phyloP scores from a whole-genome alignment of 2,797 vertebrate genomes.

The Channallabes apus region DNA sequence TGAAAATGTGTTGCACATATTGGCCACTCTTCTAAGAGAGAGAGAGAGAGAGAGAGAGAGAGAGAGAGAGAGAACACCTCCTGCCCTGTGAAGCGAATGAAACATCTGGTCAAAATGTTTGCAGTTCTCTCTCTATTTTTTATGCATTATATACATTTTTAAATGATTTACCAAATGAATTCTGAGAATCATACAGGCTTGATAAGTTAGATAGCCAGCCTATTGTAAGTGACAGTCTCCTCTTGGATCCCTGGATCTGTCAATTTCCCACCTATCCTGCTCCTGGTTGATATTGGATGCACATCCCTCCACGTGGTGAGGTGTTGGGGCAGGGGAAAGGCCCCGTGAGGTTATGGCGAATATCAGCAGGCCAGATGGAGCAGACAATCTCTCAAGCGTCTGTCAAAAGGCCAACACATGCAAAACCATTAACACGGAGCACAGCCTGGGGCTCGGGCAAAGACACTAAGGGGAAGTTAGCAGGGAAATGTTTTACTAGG shows the following conservation, averaged over 20 bases:
- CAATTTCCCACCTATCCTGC: constrained; percentile 60
- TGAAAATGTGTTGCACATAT: constrained; percentile 4
- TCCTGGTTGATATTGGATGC: constrained; percentile 51
- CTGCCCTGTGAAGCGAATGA: constrained; percentile 7
- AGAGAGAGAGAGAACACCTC: neutral
- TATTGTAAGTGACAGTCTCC: constrained; percentile 12
- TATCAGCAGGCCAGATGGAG: constrained; percentile 73
- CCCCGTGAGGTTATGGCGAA: constrained; percentile 70
- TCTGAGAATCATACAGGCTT: neutral
- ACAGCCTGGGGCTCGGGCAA: constrained; percentile 69
- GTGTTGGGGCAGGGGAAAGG: constrained; percentile 68
- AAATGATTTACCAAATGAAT: constrained; percentile 8
- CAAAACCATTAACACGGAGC: constrained; percentile 71
- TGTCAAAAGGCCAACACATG: constrained; percentile 67
- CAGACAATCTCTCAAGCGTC: constrained; percentile 66
- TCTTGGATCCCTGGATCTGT: constrained; percentile 53
- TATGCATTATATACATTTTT: neutral
- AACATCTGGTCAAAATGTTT: constrained; percentile 13
- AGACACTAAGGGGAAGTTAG: constrained; percentile 65
- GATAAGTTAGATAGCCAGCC: neutral
- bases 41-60: too few relatives aligned
- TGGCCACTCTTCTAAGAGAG: neutral
- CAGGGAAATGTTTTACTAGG: constrained; percentile 55
- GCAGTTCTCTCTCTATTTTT: neutral
- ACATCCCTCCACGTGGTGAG: constrained; percentile 51